Evolutionary conservation across 2,888 invertebrate genomes (phyloP), one percentile per base, ranked within the genome.

Genomic region (Agelastica alni): DNA sequence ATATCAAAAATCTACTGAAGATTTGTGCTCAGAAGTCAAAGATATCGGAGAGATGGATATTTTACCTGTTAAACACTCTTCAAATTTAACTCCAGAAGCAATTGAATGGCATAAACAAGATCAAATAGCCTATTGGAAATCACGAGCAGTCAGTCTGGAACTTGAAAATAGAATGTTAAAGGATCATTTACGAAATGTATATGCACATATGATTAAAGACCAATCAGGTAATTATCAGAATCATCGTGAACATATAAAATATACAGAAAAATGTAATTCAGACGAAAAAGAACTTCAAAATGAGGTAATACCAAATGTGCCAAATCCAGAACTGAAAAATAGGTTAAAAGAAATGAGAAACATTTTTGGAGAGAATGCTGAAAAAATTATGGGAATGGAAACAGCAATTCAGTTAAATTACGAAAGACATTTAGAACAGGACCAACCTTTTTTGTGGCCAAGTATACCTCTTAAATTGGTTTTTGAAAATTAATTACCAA

Each of bases 301-400:
- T 64, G 76, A 78, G 55, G 77, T 78, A 64, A 67, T 10, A 3
- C 71, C 74, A 9, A 60, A 66, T 51, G 49, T 61, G 45, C 64
- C 68, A 56, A 16, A 73, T 47, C 63, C 68, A 56, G 18, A 73
- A 67, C 70, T 71, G 3, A 72, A 74, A 41, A 74, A 78, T 45
- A 75, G 75, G 56, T 63, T 59, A 10, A 60, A 61, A 39, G 75
- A 77, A 60, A 78, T 81, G 60, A 76, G 79, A 61, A 72, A 77
- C 52, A 70, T 89, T 12, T 91, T 90, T 73, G 89, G 89, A 0
- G 76, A 80, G 26, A 78, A 80, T 9, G 84, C 87, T 70, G 79
- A 85, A 14, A 83, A 79, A 71, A 85, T 91, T 65, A 81, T 84
- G 59, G 88, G 87, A 1, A 83, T 89, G 81, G 91, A 91, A 78